Conservation (phyloP, 2,888 invertebrate species). For the Dioctria rufipes region DNA sequence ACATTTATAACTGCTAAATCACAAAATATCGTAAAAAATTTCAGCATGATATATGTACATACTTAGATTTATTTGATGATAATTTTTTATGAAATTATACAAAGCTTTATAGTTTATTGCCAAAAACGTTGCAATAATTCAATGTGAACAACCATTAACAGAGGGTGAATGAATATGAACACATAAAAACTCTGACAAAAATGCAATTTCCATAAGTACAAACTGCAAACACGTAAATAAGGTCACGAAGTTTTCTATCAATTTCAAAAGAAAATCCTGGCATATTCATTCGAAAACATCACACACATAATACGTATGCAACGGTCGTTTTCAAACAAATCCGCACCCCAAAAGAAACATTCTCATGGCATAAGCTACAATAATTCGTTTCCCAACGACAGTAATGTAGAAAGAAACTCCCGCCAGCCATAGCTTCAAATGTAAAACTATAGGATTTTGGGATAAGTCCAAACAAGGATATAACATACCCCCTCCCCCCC, state of each 20-base stretch:
- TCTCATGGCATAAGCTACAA: constrained; percentile 11
- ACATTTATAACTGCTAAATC: too few relatives aligned
- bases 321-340: constrained; percentile 4
- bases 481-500: neutral
- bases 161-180: neutral
- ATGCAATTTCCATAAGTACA: constrained; percentile 12
- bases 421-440: neutral
- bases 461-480: constrained; percentile 34
- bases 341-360: constrained; percentile 12
- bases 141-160: neutral
- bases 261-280: constrained; percentile 16
- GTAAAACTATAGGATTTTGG: constrained; percentile 16
- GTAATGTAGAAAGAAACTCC: constrained; percentile 8
- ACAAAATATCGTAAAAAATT: too few relatives aligned
- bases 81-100: neutral
- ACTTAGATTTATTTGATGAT: too few relatives aligned
- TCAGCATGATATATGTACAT: too few relatives aligned
- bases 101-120: neutral
- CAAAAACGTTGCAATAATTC: neutral
- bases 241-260: constrained; percentile 24
- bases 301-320: neutral
- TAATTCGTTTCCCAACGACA: constrained; percentile 31
- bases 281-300: constrained; percentile 11
- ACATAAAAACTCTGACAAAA: neutral
- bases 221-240: constrained; percentile 30